A percentile compares a stretch with the other conserved stretches of the same genome.
Evolutionary conservation across 2,113 vertebrate genomes (phyloP).

Genomic region (Vulpes ferrilata): DNA sequence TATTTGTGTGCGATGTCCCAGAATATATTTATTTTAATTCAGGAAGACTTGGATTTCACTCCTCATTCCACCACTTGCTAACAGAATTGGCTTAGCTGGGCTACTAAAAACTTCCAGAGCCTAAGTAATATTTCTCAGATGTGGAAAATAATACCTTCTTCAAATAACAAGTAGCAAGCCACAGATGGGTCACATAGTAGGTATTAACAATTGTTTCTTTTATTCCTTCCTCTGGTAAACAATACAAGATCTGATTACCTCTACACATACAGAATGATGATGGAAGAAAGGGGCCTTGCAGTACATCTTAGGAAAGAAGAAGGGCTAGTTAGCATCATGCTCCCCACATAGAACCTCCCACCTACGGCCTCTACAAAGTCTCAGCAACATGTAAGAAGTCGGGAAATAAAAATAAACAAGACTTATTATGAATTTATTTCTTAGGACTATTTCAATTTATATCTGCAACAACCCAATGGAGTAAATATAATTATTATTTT

Average conservation of each 20-base stretch:
- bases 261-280: not conserved
- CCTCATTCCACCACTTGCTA: not conserved
- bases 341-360: not conserved
- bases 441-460: not conserved
- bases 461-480: not conserved
- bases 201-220: not conserved
- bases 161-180: not conserved
- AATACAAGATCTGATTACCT: not conserved
- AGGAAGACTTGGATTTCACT: not conserved
- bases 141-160: not conserved
- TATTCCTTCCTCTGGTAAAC: not conserved
- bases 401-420: constrained; percentile 13
- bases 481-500: constrained; percentile 35
- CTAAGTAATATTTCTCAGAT: not conserved
- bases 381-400: not conserved
- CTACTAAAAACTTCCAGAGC: not conserved
- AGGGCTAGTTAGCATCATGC: fast-evolving
- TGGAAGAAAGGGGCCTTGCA: not conserved
- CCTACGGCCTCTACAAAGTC: not conserved
- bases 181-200: not conserved
- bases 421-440: not conserved
- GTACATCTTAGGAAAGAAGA: not conserved
- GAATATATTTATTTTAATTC: constrained; percentile 15
- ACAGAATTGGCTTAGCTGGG: not conserved
- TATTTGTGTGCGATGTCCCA: not conserved